Conservation (phyloP, 2,888 invertebrate genomes). For the Cinara cedri region DNA sequence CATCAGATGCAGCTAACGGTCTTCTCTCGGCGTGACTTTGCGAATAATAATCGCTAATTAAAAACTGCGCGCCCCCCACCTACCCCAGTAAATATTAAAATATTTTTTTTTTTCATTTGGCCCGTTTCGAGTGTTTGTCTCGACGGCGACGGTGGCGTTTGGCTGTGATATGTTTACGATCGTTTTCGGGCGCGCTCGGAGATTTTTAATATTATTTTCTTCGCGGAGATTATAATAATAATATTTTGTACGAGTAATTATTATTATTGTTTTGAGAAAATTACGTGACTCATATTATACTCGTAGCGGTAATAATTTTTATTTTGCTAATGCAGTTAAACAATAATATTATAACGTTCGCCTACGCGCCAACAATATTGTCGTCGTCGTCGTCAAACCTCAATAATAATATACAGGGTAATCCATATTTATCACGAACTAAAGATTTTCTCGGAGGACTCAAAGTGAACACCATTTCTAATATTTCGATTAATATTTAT, state of each 20-base stretch:
- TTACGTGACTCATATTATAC: conserved; percentile 33
- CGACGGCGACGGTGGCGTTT: conserved; percentile 20
- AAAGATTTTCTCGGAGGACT: no score
- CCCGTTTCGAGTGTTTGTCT: conserved; percentile 2
- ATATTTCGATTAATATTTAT: no score
- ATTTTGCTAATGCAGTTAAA: conserved; percentile 11
- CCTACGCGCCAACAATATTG: conserved; percentile 10
- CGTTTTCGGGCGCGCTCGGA: conserved; percentile 2
- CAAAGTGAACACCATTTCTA: no score
- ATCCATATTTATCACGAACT: no score
- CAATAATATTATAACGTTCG: neutral
- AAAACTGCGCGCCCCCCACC: conserved; percentile 24
- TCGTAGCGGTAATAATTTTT: neutral
- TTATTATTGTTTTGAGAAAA: conserved; percentile 32
- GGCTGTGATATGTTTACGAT: conserved; percentile 54
- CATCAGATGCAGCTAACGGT: conserved; percentile 55
- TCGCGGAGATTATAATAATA: neutral
- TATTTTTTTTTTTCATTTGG: conserved; percentile 34
- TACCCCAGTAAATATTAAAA: no score
- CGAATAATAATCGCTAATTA: conserved; percentile 51
- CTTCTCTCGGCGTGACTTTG: neutral
- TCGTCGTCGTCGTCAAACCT: neutral
- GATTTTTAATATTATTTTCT: conserved; percentile 16
- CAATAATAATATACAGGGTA: no score
- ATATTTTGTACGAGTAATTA: neutral